Conservation (phyloP, 2,113 vertebrate genomes). For the Scomber japonicus region DNA sequence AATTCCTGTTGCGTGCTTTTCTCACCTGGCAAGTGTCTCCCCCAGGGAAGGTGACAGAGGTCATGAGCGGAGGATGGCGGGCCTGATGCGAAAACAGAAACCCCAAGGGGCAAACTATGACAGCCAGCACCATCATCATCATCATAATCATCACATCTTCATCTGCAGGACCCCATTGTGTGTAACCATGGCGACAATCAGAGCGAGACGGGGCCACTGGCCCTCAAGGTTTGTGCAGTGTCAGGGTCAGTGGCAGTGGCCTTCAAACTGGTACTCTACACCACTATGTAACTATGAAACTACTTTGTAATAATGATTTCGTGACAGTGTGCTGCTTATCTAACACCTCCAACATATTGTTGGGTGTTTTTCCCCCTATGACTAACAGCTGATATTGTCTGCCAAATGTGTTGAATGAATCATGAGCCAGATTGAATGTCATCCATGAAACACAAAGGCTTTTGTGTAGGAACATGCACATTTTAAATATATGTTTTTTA, state of each 20-base stretch:
- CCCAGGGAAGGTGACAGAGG: constrained; percentile 70
- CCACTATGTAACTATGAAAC: background rate
- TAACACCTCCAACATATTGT: too few relatives aligned
- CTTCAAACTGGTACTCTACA: constrained; percentile 24
- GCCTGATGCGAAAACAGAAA: constrained; percentile 46
- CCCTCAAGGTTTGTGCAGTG: constrained; percentile 8
- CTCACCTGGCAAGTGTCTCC: constrained; percentile 75
- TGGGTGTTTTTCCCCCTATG: background rate
- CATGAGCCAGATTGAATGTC: background rate
- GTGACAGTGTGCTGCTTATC: background rate
- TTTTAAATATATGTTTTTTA: background rate
- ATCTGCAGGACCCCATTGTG: constrained; percentile 43
- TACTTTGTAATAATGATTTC: background rate
- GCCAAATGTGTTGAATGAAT: background rate
- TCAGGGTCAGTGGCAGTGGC: constrained; percentile 44
- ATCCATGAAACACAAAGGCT: background rate
- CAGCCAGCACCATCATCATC: constrained; percentile 48
- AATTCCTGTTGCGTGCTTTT: constrained; percentile 62
- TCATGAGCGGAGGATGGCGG: constrained; percentile 51
- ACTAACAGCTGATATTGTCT: background rate
- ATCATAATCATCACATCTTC: constrained; percentile 65
- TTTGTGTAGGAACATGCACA: background rate
- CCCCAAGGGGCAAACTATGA: constrained; percentile 42
- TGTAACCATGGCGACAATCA: constrained; percentile 63
- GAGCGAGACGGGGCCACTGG: background rate